Conservation (phyloP, 23 tunicate genomes). For the Halocynthia roretzi region DNA sequence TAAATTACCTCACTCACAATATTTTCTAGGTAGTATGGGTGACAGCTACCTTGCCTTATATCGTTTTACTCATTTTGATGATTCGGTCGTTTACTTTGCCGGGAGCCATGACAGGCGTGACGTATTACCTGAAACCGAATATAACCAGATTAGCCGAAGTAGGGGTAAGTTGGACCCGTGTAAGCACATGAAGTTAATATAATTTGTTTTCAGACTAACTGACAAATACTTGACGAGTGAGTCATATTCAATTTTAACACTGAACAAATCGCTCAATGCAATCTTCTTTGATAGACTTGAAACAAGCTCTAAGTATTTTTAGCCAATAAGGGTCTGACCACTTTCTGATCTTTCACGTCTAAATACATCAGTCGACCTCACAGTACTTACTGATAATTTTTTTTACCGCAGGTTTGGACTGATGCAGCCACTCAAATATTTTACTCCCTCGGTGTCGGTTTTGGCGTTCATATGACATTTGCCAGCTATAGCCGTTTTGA, state of each 20-base stretch:
- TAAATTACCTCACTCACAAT: background rate
- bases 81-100: background rate
- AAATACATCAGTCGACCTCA: too few relatives aligned
- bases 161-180: background rate
- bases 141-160: constrained; percentile 5
- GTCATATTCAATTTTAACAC: too few relatives aligned
- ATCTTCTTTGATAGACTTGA: too few relatives aligned
- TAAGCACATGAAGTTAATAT: too few relatives aligned
- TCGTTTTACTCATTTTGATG: constrained; percentile 6
- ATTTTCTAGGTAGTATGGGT: constrained; percentile 3
- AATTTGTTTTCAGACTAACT: too few relatives aligned
- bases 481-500: constrained; percentile 9
- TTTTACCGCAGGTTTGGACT: background rate
- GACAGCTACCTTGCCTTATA: constrained; percentile 3
- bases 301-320: too few relatives aligned
- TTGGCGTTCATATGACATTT: constrained; percentile 9
- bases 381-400: background rate
- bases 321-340: too few relatives aligned
- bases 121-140: constrained; percentile 2
- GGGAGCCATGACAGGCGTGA: background rate
- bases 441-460: constrained; percentile 2
- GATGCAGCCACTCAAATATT: constrained; percentile 17
- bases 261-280: too few relatives aligned
- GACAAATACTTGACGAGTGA: too few relatives aligned
- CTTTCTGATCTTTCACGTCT: too few relatives aligned